These are phyloP conservation scores for Strongylocentrotus purpuratus DNA, from an alignment of 35 echinoderm and acorn worm species.

Conservation along the genomic window DNA sequence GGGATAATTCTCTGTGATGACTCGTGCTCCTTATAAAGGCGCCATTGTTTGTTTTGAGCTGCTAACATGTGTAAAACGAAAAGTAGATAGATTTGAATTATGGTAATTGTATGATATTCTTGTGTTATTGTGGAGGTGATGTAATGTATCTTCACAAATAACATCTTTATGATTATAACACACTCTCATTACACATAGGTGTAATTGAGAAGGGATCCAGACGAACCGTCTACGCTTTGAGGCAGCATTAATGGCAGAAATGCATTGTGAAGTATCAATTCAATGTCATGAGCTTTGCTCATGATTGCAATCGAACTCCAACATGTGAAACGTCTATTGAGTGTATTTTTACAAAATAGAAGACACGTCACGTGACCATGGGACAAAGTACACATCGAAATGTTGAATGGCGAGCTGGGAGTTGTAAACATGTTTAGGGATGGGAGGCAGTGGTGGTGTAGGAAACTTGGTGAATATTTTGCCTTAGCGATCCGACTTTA, in stretches of 20 bases:
- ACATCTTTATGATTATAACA: not conserved
- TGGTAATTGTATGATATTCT: too few relatives aligned
- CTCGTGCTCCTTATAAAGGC: too few relatives aligned
- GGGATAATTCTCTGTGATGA: too few relatives aligned
- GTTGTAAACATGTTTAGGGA: not conserved
- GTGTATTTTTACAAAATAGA: not conserved
- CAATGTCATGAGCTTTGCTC: not conserved
- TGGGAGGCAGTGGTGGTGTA: not conserved
- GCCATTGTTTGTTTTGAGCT: too few relatives aligned
- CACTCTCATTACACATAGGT: not conserved
- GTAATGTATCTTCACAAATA: not conserved
- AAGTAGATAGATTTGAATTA: too few relatives aligned
- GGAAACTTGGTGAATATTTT: too few relatives aligned
- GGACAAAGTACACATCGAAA: not conserved
- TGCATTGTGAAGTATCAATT: not conserved
- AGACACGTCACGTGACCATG: not conserved
- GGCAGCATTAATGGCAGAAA: not conserved
- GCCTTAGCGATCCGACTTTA: not conserved
- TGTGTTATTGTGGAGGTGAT: too few relatives aligned
- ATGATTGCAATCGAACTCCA: not conserved
- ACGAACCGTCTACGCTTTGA: not conserved
- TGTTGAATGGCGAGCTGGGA: not conserved
- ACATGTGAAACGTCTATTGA: not conserved
- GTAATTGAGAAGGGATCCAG: not conserved
- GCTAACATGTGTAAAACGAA: too few relatives aligned